phyloP scores from a whole-genome alignment of 2,113 vertebrate species.

The Nanorana parkeri region DNA sequence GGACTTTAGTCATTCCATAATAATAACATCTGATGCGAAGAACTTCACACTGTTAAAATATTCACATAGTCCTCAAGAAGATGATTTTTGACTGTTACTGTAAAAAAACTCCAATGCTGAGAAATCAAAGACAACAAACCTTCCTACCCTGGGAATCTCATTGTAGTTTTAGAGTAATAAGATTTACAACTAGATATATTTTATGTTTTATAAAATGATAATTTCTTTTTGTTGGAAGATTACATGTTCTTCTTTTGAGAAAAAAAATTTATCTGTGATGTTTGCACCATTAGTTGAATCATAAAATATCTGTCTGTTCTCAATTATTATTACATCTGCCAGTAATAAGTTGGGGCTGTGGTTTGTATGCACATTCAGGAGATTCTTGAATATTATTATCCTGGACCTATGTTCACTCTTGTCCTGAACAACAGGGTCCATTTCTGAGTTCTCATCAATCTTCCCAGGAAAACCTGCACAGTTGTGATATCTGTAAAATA shows the following conservation, averaged over 20 bases:
- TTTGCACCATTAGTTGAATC: constrained; percentile 34
- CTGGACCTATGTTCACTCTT: constrained; percentile 8
- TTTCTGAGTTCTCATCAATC: constrained; percentile 23
- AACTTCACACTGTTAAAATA: not conserved
- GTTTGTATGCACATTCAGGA: constrained; percentile 5
- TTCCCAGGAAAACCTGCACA: constrained; percentile 21
- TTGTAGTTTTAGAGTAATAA: not conserved
- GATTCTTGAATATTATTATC: constrained; percentile 28
- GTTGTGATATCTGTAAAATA: constrained; percentile 35
- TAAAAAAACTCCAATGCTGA: not conserved
- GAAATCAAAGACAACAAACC: not conserved
- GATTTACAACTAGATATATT: constrained; percentile 4
- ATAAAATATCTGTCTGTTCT: constrained; percentile 31
- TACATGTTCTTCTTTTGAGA: not conserved
- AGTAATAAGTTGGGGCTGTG: constrained; percentile 22
- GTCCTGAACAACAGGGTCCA: constrained; percentile 11
- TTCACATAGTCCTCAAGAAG: not conserved
- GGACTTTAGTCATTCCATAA: not conserved
- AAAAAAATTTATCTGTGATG: not conserved
- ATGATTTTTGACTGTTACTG: not conserved
- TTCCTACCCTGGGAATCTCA: constrained; percentile 5
- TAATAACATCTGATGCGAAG: not conserved
- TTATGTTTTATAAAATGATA: constrained; percentile 4
- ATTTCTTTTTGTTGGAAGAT: constrained; percentile 16
- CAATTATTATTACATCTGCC: constrained; percentile 22